A percentile compares a stretch with the other conserved stretches of the same genome.
Conservation (phyloP, 2,797 vertebrate genomes). For the Acanthurus leucopareius region DNA sequence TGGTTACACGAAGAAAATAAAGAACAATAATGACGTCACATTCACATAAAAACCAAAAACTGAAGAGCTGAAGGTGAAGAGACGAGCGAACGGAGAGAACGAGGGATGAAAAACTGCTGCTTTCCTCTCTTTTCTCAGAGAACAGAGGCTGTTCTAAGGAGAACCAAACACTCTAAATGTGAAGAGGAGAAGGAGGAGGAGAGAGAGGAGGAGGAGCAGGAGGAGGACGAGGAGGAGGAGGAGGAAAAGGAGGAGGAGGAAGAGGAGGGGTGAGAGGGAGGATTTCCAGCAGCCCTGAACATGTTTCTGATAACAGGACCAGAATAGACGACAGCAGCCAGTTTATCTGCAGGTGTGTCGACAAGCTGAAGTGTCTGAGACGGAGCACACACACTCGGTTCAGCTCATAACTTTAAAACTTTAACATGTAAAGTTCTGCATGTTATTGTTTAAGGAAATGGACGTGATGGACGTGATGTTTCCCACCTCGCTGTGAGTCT, state of each 20-base stretch:
- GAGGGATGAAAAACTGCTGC: neutral
- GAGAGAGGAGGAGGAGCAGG: too few species aligned
- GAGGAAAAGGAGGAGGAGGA: too few species aligned
- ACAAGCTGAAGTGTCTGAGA: conserved; percentile 16
- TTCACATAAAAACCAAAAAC: neutral
- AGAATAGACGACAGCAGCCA: conserved; percentile 56
- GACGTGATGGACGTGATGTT: too few species aligned
- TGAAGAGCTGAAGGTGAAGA: neutral
- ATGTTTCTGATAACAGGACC: conserved; percentile 64
- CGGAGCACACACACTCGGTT: rapidly evolving
- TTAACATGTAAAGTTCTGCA: too few species aligned
- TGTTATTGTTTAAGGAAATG: too few species aligned
- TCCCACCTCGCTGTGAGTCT: conserved; percentile 86
- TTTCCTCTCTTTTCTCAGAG: neutral
- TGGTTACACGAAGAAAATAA: neutral
- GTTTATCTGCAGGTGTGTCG: conserved; percentile 48
- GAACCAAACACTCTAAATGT: neutral
- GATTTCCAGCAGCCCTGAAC: conserved; percentile 8
- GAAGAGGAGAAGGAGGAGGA: too few species aligned
- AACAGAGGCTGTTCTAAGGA: neutral
- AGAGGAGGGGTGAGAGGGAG: neutral
- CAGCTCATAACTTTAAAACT: too few species aligned
- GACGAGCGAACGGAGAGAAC: neutral
- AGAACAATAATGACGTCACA: neutral
- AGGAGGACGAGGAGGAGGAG: too few species aligned